Evolutionary conservation across 2,797 vertebrate genomes (phyloP).

Genomic region (Meda fulgida): DNA sequence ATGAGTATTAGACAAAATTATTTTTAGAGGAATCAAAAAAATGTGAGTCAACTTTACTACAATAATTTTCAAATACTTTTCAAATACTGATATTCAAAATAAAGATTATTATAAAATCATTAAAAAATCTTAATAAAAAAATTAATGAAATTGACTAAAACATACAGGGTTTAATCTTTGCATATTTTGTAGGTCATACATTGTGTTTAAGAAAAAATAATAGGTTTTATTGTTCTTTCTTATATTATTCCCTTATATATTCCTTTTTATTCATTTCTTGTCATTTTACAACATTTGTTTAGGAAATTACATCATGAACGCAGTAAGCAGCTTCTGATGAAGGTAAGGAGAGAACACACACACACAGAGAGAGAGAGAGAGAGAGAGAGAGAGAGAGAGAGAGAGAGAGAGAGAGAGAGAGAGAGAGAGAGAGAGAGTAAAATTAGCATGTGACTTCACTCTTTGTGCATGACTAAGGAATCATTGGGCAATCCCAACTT

Average conservation of each 20-base stretch:
- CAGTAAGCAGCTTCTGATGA: neutral
- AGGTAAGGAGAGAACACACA: neutral
- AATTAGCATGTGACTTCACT: constrained; percentile 44
- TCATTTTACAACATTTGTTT: neutral
- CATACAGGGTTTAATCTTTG: neutral
- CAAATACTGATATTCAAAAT: neutral
- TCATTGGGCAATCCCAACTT: constrained; percentile 8
- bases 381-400: neutral
- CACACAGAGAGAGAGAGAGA: neutral
- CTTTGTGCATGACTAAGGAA: constrained; percentile 1
- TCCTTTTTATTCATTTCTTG: neutral
- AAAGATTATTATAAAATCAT: neutral
- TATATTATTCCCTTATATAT: neutral
- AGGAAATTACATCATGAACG: constrained; percentile 30
- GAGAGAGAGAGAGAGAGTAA: constrained; percentile 10
- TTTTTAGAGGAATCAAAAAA: neutral
- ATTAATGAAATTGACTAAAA: neutral
- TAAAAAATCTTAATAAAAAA: neutral
- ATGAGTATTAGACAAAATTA: neutral
- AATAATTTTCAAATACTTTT: neutral
- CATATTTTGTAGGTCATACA: neutral
- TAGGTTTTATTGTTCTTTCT: neutral
- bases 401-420: neutral
- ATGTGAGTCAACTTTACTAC: neutral
- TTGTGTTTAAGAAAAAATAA: neutral